Evolutionary conservation across 2,888 invertebrate genomes (phyloP).

Genomic region (Deroplatys truncata): DNA sequence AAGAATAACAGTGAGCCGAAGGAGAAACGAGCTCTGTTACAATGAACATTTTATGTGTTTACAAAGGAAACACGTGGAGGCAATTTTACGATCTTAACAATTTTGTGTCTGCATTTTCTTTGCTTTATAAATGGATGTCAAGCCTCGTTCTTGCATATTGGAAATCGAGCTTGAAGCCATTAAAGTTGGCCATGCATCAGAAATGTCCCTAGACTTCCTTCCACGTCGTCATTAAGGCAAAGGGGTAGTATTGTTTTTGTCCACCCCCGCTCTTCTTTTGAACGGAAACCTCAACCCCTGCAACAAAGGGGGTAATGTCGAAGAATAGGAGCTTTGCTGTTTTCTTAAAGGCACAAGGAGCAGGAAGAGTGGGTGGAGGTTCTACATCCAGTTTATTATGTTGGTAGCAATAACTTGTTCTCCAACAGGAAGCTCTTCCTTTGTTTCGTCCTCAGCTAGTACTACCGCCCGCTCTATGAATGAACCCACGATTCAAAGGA

Average conservation of each 20-base stretch:
- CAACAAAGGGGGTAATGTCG: not conserved
- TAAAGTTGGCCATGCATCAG: not conserved
- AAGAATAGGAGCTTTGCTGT: not conserved
- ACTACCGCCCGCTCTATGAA: not conserved
- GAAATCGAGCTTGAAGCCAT: not conserved
- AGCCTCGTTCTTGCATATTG: too few relatives aligned
- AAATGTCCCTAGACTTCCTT: not conserved
- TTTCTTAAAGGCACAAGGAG: not conserved
- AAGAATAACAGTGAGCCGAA: too few relatives aligned
- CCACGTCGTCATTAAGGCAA: not conserved
- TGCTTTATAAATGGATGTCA: too few relatives aligned
- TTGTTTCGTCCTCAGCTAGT: not conserved
- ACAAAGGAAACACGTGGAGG: too few relatives aligned
- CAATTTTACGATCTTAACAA: too few relatives aligned
- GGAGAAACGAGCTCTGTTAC: too few relatives aligned
- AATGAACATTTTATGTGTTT: too few relatives aligned
- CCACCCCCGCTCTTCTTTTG: not conserved
- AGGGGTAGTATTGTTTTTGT: not conserved
- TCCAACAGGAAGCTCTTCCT: not conserved
- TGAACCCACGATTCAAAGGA: not conserved
- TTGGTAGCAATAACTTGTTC: not conserved
- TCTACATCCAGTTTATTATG: not conserved
- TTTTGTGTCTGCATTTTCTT: too few relatives aligned
- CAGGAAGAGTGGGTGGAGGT: not conserved
- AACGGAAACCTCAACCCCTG: not conserved